Conservation (phyloP, 2,797 vertebrate species). For the Lates japonicus region DNA sequence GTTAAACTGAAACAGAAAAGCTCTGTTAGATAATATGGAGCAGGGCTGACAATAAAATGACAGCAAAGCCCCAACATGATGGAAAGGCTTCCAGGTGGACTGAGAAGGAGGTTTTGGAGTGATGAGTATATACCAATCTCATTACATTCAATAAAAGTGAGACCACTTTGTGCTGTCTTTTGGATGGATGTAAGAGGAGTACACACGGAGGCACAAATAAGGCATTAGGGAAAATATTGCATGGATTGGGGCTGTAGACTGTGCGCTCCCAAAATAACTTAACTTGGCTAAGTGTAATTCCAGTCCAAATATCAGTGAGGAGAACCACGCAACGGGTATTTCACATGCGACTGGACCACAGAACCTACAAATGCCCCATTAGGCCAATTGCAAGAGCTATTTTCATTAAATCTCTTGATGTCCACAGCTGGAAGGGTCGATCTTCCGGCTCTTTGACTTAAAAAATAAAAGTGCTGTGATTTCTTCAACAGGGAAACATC, state of each 20-base stretch:
- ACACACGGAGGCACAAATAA: constrained; percentile 35
- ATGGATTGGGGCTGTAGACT: constrained; percentile 37
- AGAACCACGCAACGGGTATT: constrained; percentile 26
- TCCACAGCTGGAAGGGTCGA: background rate
- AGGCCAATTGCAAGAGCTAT: constrained; percentile 41
- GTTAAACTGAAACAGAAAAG: background rate
- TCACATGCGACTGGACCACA: constrained; percentile 32
- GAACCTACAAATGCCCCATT: constrained; percentile 45
- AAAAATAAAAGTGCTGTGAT: background rate
- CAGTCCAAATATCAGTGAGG: constrained; percentile 49
- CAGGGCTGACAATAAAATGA: background rate
- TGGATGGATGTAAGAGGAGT: constrained; percentile 2
- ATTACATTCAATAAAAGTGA: background rate
- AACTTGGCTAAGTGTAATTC: constrained; percentile 50
- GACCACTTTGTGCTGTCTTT: background rate
- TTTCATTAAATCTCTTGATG: constrained; percentile 38
- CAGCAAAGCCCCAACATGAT: constrained; percentile 1
- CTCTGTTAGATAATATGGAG: constrained; percentile 5
- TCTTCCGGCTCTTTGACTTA: background rate
- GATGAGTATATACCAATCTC: no score
- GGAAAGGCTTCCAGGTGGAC: constrained; percentile 1
- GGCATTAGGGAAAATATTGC: constrained; percentile 53
- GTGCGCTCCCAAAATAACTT: constrained; percentile 62
- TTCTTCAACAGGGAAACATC: background rate
- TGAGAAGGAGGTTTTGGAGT: constrained; percentile 8